A percentile compares a stretch with the other conserved stretches of the same genome.
Evolutionary conservation across 2,113 vertebrate genomes (phyloP).

Genomic region (Grammomys dolichurus): DNA sequence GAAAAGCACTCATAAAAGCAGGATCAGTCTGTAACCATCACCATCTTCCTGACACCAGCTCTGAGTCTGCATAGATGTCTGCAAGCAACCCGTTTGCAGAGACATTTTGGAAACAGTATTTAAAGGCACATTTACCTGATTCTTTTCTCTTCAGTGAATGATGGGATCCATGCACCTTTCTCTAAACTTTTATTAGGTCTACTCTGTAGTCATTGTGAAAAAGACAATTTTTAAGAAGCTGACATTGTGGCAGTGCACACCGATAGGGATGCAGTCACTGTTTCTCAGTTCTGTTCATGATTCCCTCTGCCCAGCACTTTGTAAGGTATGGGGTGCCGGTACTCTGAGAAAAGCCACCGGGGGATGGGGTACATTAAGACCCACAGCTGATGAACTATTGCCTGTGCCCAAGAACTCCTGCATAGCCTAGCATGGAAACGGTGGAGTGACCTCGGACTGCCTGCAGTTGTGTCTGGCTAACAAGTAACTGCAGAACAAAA

Average conservation of each 20-base stretch:
- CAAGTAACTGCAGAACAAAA: background rate
- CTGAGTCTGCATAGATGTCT: background rate
- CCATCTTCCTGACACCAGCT: background rate
- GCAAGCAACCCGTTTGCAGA: background rate
- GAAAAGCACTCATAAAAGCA: background rate
- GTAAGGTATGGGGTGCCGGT: background rate
- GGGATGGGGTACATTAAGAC: accelerated
- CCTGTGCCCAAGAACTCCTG: background rate
- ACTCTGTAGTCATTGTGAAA: background rate
- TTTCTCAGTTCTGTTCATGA: background rate
- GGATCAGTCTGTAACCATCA: background rate
- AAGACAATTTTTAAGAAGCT: background rate
- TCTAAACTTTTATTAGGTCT: background rate
- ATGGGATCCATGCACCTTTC: background rate
- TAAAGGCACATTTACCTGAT: background rate
- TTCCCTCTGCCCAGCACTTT: background rate
- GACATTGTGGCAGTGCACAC: background rate
- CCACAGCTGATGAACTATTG: background rate
- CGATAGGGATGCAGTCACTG: background rate
- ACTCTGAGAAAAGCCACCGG: background rate
- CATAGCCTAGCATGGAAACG: background rate
- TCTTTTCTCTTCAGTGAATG: background rate
- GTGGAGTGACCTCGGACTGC: background rate
- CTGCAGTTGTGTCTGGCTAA: background rate
- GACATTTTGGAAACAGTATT: background rate